Base-by-base conservation (phyloP, 2,888 invertebrate species). In the Ptychoptera albimana region DNA sequence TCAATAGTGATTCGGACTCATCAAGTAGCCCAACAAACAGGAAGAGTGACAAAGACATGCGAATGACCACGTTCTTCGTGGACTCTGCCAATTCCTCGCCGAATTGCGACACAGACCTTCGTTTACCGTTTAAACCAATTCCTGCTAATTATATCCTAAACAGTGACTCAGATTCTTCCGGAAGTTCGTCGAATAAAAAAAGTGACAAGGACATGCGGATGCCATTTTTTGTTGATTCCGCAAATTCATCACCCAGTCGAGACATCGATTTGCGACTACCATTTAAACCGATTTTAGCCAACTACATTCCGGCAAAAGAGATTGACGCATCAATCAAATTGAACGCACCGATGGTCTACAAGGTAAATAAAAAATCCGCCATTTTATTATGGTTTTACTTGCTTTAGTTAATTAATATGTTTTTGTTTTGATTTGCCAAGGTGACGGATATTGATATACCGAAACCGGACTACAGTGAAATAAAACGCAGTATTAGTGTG, bases 1-100 rank as follows among this genome's bases (percentile, higher is more conserved):
- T 87, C 1, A 87, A 87, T 29, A 82, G 80, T 0, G 89, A 89
- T 68, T 87, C 89, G 48, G 84, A 87, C 57, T 88, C 82, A 8
- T 83, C 84, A 52, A 48, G 43, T 54, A 1, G 49, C 45, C 14
- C 46, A 46, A 38, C 46, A 36, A 49, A 45, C 8, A 48, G 44
- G 31, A 55, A 55, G 46, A 44, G 51, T 43, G 61, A 60, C 46
- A 55, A 56, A 45, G 59, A 60, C 50, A 58, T 58, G 57, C 53
- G 58, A 44, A 50, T 55, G 36, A 39, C 50, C 31, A 35, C 52
- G 31, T 52, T 51, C 42, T 45, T 51, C 5, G 43, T 44, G 2
- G 45, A 43, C 9, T 31, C 46, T 7, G 52, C 32, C 2, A 23
- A 13, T 30, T 36, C 37, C 12, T 12, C 39, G 35, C 6, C 41